A percentile compares a stretch with the other conserved stretches of the same genome.
phyloP scores from a whole-genome alignment of 35 echinoderm and acorn worm species.

The Ophiothrix spiculata region DNA sequence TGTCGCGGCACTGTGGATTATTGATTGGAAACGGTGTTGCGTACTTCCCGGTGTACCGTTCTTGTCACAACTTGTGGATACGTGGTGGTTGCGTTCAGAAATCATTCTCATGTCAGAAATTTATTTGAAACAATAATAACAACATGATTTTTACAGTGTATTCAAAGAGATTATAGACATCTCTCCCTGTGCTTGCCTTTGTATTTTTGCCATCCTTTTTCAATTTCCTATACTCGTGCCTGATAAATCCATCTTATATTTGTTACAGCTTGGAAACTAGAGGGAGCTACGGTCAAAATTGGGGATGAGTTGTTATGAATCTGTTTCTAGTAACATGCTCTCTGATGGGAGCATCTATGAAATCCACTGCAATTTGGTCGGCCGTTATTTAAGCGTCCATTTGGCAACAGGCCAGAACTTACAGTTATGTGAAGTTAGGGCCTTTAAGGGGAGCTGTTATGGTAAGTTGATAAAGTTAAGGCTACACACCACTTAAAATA shows the following conservation, averaged over 20 bases:
- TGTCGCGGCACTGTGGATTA: no score
- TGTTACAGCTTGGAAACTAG: neutral
- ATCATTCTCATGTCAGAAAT: no score
- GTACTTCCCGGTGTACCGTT: no score
- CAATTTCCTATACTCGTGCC: no score
- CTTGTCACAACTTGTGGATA: no score
- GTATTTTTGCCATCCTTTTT: no score
- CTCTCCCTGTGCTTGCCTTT: no score
- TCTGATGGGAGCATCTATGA: neutral
- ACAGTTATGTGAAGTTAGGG: neutral
- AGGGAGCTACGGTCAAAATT: neutral
- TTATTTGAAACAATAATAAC: no score
- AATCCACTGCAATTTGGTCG: neutral
- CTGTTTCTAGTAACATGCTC: neutral
- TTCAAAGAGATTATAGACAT: no score
- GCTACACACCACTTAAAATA: neutral
- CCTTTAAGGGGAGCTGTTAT: neutral
- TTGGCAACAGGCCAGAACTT: neutral
- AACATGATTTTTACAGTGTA: no score
- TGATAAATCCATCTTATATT: neutral
- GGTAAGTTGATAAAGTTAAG: neutral
- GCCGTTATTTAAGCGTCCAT: neutral
- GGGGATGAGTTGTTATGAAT: neutral
- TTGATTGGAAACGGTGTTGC: no score
- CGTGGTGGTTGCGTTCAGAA: no score